Evolutionary conservation across 2,888 invertebrate species (phyloP), one percentile per base, ranked within the genome.

Genomic region (Uloborus plumipes): DNA sequence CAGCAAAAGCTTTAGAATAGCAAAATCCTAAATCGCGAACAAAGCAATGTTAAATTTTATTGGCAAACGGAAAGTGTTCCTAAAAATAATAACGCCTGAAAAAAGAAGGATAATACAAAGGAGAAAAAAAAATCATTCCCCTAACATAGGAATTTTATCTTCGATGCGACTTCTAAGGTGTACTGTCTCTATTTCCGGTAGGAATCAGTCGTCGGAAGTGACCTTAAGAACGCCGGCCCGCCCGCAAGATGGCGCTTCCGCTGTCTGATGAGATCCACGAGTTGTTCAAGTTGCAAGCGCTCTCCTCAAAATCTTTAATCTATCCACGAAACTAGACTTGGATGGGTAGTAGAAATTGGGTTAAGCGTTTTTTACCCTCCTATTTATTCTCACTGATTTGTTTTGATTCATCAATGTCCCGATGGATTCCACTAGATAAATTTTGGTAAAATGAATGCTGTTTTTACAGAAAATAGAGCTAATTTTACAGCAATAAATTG

Each of bases 161-260:
- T 16, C 47, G 49, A 64, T 64, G 64, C 47, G 64, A 64, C 20
- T 70, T 49, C 77, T 55, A 26, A 72, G 79, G 72, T 72, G 72
- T 67, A 67, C 79, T 66, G 49, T 79, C 72, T 79, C 79, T 61
- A 79, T 79, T 79, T 79, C 79, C 79, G 79, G 65, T 73, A 50
- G 72, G 79, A 79, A 55, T 70, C 53, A 67, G 58, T 47, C 67
- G 22, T 39, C 75, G 75, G 75, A 75, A 65, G 75, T 59, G 61
- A 75, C 75, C 66, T 76, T 67, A 76, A 67, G 67, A 66, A 66
- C 58, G 20, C 55, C 50, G 66, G 61, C 67, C 58, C 67, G 51
- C n/a, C 39, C 49, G 51, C 62, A 49, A 64, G 49, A 64, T 64
- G 64, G 64, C 64, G 64, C 18, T 64, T 64, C 64, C 64, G 64